phyloP scores from a whole-genome alignment of 2,113 vertebrate genomes.

The Anthoscopus minutus region DNA sequence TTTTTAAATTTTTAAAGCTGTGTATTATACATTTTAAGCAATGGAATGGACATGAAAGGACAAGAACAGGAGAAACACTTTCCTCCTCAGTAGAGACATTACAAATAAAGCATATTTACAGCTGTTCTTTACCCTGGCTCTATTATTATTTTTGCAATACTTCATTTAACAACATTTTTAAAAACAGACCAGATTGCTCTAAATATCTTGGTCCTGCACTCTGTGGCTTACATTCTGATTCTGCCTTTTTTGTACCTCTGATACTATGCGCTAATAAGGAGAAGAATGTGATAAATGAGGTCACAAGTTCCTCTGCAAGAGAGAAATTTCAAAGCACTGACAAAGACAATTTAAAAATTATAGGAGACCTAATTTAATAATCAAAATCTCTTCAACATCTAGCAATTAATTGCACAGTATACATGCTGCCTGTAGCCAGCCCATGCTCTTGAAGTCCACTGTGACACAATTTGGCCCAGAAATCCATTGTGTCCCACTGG shows the following conservation, averaged over 20 bases:
- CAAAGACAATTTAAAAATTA: slow-evolving; percentile 14
- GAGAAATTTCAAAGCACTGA: slow-evolving; percentile 24
- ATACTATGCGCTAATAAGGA: not conserved
- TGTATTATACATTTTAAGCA: not conserved
- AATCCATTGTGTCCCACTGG: not conserved
- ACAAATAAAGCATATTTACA: not conserved
- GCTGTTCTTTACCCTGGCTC: not conserved
- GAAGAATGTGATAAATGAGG: slow-evolving; percentile 8
- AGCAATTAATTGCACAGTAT: not conserved
- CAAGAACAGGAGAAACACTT: not conserved
- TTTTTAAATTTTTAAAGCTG: not conserved
- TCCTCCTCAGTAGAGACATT: not conserved
- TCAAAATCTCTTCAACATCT: not conserved
- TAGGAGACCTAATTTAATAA: slow-evolving; percentile 19
- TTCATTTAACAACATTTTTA: not conserved
- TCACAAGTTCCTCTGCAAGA: not conserved
- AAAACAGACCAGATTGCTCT: not conserved
- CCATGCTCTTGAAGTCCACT: not conserved
- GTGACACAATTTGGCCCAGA: not conserved
- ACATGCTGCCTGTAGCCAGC: not conserved
- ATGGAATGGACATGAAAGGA: not conserved
- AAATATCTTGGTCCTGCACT: not conserved
- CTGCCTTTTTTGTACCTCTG: not conserved
- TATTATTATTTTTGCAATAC: not conserved
- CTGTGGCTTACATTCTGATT: not conserved